phyloP scores from a whole-genome alignment of 2,888 invertebrate genomes.

The Asteroscopus sphinx region DNA sequence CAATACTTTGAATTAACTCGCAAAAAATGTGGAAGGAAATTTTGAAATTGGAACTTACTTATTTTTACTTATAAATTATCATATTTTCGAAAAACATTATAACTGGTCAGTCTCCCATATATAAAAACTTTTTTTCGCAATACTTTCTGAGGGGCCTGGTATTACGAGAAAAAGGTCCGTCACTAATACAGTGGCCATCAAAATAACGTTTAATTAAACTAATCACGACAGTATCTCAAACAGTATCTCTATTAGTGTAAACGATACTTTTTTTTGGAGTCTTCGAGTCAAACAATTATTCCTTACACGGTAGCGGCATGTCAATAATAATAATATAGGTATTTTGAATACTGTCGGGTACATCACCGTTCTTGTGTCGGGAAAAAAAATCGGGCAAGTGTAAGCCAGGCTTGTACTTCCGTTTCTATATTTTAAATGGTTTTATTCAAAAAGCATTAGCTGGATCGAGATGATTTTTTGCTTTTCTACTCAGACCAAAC shows the following conservation, averaged over 20 bases:
- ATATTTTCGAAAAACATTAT: no score
- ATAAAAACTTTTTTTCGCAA: no score
- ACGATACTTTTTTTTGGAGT: slow-evolving; percentile 38
- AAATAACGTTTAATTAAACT: slow-evolving; percentile 20
- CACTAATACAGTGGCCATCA: slow-evolving; percentile 5
- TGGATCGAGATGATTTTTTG: no score
- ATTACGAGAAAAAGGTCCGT: neutral
- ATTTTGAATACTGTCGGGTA: slow-evolving; percentile 28
- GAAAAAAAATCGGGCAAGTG: slow-evolving; percentile 14
- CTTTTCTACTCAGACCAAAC: no score
- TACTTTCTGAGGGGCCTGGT: no score
- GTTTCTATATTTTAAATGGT: neutral
- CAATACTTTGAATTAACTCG: no score
- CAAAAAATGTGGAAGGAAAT: no score
- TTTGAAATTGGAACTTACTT: no score
- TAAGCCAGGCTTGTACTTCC: neutral
- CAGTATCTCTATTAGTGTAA: slow-evolving; percentile 53
- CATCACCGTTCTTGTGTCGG: slow-evolving; percentile 4
- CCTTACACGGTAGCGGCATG: slow-evolving; percentile 46
- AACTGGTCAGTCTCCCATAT: no score
- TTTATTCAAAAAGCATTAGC: no score
- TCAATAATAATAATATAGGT: slow-evolving; percentile 35
- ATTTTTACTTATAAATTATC: no score
- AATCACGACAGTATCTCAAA: slow-evolving; percentile 22
- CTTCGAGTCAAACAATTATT: slow-evolving; percentile 59